Evolutionary conservation across 2,113 vertebrate species (phyloP), one percentile per base, ranked within the genome.

Genomic region (Esox niger): DNA sequence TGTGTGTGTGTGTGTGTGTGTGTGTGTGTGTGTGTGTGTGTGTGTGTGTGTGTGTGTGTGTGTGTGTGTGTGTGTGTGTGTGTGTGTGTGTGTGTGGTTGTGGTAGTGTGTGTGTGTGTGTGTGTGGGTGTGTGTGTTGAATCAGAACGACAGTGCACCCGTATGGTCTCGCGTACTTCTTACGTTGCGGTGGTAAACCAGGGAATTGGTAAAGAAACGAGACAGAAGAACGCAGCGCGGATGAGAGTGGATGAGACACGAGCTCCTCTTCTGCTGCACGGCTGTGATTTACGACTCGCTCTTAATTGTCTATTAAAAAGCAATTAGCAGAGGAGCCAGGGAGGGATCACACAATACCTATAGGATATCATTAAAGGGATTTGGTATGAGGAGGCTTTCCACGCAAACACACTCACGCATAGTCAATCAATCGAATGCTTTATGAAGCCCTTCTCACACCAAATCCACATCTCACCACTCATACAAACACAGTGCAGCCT

Each of bases 251-350:
- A 74, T 62, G 80, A 68, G 74, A 84, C 82, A 78, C 77, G 78
- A 66, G 69, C 79, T 35, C 68, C 71, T 79, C 83, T 82, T 69
- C 81, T 15, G 15, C 29, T 49, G 27, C 35, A 58, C 69, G 33
- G n/a, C 83, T 74, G 79, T 90, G 88, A 92, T 89, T 89, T 89
- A 92, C 85, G 87, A 90, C 85, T 78, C 73, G 64, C 71, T 89
- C 86, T 87, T 90, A 88, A 90, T 90, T 90, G 91, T 90, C 90
- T 86, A 90, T 92, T 91, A 90, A 91, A 90, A 90, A 84, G 87
- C 87, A 88, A 92, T 92, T 90, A 88, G 82, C 79, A 83, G 73
- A 68, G 82, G 74, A 83, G 86, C 79, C 74, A 82, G 76, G 26
- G 70, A 54, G 76, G 81, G 81, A 82, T 85, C 81, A 64, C 74